Evolutionary conservation across 2,113 vertebrate genomes (phyloP).

Genomic region (Hystrix cristata): DNA sequence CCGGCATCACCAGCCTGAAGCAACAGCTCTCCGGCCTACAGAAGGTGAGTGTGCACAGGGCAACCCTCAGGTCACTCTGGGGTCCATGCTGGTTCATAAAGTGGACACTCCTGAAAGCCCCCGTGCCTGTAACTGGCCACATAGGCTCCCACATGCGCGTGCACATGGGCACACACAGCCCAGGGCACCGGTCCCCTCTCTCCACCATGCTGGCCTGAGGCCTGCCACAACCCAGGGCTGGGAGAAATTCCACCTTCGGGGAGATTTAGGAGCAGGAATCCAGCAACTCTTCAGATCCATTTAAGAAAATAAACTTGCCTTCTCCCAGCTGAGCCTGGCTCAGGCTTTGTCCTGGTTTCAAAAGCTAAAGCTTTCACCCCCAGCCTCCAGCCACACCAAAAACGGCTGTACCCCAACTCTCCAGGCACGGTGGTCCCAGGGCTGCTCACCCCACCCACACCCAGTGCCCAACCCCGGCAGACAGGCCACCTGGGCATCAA

Average conservation of each 20-base stretch:
- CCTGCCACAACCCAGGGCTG: not conserved
- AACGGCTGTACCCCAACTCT: not conserved
- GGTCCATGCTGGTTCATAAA: no score
- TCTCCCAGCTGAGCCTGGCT: not conserved
- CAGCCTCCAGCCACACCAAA: not conserved
- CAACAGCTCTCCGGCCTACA: no score
- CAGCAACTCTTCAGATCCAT: not conserved
- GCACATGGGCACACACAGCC: not conserved
- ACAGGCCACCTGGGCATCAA: no score
- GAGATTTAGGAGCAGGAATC: accelerated
- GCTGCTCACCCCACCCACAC: not conserved
- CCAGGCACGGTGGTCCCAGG: not conserved
- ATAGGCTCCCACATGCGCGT: accelerated
- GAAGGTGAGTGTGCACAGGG: accelerated
- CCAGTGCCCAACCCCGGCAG: not conserved
- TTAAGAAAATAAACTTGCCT: not conserved
- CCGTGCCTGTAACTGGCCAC: accelerated
- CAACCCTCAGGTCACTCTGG: accelerated
- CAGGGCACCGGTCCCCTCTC: not conserved
- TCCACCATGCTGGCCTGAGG: accelerated
- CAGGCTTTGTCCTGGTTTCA: no score
- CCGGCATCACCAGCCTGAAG: not conserved
- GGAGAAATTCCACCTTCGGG: not conserved
- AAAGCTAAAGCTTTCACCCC: not conserved
- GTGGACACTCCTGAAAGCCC: accelerated